These are phyloP conservation scores for Aphelinus atriplicis DNA, from an alignment of 1,140 invertebrate species.

Conservation along the genomic window DNA sequence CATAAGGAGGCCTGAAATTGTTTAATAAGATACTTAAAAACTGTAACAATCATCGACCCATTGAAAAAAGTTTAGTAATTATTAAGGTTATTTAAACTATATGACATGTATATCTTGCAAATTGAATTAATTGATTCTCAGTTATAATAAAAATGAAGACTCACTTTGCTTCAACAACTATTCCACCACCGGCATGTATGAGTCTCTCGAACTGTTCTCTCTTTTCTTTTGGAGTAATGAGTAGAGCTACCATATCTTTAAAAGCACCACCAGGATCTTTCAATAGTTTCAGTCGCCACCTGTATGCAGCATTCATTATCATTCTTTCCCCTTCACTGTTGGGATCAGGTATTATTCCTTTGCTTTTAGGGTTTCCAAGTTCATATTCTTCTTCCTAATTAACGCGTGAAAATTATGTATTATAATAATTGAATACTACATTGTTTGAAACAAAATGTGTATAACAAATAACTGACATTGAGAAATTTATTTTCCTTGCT, in stretches of 20 bases:
- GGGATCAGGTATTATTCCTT: constrained; percentile 62
- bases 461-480: constrained; percentile 65
- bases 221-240: constrained; percentile 74
- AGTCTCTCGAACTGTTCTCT: constrained; percentile 74
- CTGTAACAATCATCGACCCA: too few relatives aligned
- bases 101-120: background rate
- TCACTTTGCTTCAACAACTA: constrained; percentile 70
- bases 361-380: constrained; percentile 76
- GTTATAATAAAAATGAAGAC: constrained; percentile 10
- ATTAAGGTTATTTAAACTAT: background rate
- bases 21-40: background rate
- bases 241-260: constrained; percentile 73
- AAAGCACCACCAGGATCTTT: constrained; percentile 71
- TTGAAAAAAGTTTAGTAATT: background rate
- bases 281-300: constrained; percentile 70
- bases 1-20: constrained; percentile 57
- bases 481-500: constrained; percentile 73
- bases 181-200: constrained; percentile 77
- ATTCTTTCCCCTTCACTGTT: constrained; percentile 62
- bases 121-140: too few relatives aligned
- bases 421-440: constrained; percentile 31
- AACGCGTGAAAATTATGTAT: constrained; percentile 21
- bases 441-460: constrained; percentile 16
- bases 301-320: constrained; percentile 70
- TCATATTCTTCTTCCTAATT: constrained; percentile 79